phyloP scores from a whole-genome alignment of 2,888 invertebrate species.

The Orthosia gothica region DNA sequence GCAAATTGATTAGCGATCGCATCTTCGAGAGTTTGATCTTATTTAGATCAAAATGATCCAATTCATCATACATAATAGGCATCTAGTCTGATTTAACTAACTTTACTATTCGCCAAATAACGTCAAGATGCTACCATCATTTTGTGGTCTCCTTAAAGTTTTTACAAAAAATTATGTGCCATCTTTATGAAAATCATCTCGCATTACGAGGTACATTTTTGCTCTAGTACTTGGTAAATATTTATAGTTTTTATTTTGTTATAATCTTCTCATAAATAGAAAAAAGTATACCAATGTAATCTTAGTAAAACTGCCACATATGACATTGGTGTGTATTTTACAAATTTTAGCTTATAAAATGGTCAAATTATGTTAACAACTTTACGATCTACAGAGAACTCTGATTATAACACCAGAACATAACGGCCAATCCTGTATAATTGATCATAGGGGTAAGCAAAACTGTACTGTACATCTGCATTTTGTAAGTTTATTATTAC shows the following conservation, averaged over 20 bases:
- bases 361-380: neutral
- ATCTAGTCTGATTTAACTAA: neutral
- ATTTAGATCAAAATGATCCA: neutral
- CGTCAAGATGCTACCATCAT: neutral
- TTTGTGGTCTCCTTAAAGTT: neutral
- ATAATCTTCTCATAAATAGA: neutral
- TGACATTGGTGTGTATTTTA: neutral
- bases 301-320: neutral
- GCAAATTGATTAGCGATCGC: neutral
- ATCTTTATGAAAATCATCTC: constrained; percentile 13
- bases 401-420: neutral
- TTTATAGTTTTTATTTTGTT: neutral
- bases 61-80: neutral
- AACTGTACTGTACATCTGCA: no score
- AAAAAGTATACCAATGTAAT: constrained; percentile 2
- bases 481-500: no score
- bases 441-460: neutral
- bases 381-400: neutral
- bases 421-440: neutral
- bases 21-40: neutral
- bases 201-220: neutral
- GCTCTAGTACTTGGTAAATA: neutral
- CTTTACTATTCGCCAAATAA: constrained; percentile 4
- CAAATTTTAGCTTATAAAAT: neutral
- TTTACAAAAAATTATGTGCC: neutral